These are phyloP conservation scores for Heterotilapia buettikoferi DNA, from an alignment of 2,113 vertebrate species.

Conservation along the genomic window DNA sequence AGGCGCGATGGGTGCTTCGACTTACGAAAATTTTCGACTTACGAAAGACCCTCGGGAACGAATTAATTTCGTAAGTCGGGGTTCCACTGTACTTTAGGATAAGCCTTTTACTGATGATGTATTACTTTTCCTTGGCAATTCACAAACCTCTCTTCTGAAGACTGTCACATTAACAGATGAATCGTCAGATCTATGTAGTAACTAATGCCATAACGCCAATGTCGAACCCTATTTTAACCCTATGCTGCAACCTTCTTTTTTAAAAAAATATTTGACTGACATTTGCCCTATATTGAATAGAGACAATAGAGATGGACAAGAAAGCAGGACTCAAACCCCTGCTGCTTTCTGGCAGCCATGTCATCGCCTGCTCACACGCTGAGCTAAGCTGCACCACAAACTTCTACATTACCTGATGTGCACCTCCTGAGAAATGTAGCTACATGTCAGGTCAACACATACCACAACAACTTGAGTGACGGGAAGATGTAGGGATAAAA, in stretches of 20 bases:
- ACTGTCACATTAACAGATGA: neutral
- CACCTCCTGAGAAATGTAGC: neutral
- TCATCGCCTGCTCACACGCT: neutral
- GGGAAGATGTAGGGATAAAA: neutral
- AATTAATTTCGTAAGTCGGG: neutral
- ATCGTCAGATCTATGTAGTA: neutral
- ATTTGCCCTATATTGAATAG: neutral
- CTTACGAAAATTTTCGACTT: neutral
- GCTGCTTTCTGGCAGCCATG: neutral
- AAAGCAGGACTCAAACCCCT: neutral
- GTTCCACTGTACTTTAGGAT: neutral
- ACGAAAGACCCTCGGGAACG: neutral
- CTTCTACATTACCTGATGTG: neutral
- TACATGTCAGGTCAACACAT: neutral
- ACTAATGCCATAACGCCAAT: neutral
- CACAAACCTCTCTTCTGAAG: neutral
- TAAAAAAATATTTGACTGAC: neutral
- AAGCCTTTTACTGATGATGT: neutral
- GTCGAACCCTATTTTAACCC: neutral
- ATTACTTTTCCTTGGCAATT: neutral
- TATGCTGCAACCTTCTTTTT: neutral
- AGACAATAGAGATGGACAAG: neutral
- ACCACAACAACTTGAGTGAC: neutral
- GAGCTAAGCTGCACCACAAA: neutral
- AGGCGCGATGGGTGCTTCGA: neutral